phyloP scores from a whole-genome alignment of 1,140 invertebrate genomes.

The Drosophila sproati region DNA sequence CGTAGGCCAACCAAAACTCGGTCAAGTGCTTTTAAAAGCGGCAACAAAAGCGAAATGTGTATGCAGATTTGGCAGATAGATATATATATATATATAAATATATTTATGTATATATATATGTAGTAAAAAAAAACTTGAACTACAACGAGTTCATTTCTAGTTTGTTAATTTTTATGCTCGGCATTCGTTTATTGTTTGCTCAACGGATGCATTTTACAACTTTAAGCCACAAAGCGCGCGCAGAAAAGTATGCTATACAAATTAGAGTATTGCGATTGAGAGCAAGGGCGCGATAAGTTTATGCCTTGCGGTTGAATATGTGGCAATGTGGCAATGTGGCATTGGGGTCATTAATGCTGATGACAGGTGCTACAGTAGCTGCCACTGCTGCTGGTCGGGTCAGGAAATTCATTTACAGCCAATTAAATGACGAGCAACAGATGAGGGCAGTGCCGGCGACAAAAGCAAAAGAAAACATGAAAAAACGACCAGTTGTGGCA shows the following conservation, averaged over 20 bases:
- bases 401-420: slow-evolving; percentile 56
- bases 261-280: not conserved
- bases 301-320: slow-evolving; percentile 13
- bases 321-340: slow-evolving; percentile 1
- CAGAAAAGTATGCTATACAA: slow-evolving; percentile 66
- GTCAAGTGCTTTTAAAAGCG: slow-evolving; percentile 60
- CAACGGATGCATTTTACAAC: slow-evolving; percentile 40
- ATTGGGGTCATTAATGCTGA: slow-evolving; percentile 36
- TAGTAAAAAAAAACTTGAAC: slow-evolving; percentile 9
- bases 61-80: not conserved
- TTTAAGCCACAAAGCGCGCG: slow-evolving; percentile 13
- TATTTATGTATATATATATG: slow-evolving; percentile 14
- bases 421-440: slow-evolving; percentile 39
- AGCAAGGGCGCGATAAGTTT: slow-evolving; percentile 15
- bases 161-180: slow-evolving; percentile 67
- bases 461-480: slow-evolving; percentile 20
- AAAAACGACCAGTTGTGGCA: not conserved
- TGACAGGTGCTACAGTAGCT: slow-evolving; percentile 43
- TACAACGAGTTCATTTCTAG: slow-evolving; percentile 43
- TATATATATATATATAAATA: slow-evolving; percentile 16
- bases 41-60: slow-evolving; percentile 15
- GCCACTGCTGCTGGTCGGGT: slow-evolving; percentile 7
- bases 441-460: not conserved
- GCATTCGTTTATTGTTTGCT: slow-evolving; percentile 43
- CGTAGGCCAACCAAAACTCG: slow-evolving; percentile 57